Base-by-base conservation (phyloP, 37 sponge, comb jelly and placozoan genomes). In the Sycon ciliatum region DNA sequence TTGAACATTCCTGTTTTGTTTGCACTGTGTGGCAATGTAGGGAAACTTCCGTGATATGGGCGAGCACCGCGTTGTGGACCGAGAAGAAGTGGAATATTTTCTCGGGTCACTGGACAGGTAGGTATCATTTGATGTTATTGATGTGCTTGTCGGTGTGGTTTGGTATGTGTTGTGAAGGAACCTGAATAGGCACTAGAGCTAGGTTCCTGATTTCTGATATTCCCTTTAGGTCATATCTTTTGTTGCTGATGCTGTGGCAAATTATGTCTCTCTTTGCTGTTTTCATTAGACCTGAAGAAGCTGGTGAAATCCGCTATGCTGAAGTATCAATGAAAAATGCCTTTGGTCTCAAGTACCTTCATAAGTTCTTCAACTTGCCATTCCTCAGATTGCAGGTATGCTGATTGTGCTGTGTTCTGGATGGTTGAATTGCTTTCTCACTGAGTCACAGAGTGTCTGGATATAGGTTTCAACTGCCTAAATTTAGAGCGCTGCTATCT, bases 281-380 rank as follows among this genome's bases (percentile, higher is more conserved):
- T 26, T 42, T 13, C 58, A 30, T 29, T 65, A 81, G 86, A 27
- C 86, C 84, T 3, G 81, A 82, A 2, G 83, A 93, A 26, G 81
- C 90, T 35, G 90, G 91, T 36, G 74, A 74, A 1, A 68, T 94
- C n/a, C 54, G 81, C 54, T 89, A 94, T 61, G 81, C 84, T 23
- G 95, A 94, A 73, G 38, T 82, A 4, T 94, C 91, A 20, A 86
- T 94, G 90, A 89, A 83, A 70, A 76, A 94, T 68, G 91, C 82
- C 39, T 94, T 83, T 75, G 95, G 95, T 18, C 76, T 94, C 34
- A 81, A 74, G 60, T 91, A 94, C 40, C 79, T 94, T 1, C 83
- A 94, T 85, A 89, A 85, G 77, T 94, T 89, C 62, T 80, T 94
- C 57, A 94, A 93, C 46, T 42, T 94, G 0, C 95, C 95, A 3